Percentiles rank a stretch among this genome's conserved stretches.
phyloP scores from a whole-genome alignment of 1,140 invertebrate genomes.

The Neocloeon triangulifer region DNA sequence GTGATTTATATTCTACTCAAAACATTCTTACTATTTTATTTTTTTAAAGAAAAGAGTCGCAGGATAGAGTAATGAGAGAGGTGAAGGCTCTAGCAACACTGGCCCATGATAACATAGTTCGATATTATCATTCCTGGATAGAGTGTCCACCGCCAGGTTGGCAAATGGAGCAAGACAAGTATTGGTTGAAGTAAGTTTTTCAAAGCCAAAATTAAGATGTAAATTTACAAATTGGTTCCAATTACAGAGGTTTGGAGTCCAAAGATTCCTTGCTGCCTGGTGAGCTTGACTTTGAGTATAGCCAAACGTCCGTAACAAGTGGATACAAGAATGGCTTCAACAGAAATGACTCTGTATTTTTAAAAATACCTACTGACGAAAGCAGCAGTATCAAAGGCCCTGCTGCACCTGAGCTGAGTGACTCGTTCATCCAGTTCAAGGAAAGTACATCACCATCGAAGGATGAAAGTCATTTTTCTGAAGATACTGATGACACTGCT shows the following conservation, averaged over 20 bases:
- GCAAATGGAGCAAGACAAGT: slow-evolving; percentile 57
- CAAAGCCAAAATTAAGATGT: background rate
- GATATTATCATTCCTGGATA: slow-evolving; percentile 86
- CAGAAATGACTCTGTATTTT: background rate
- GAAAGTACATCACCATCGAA: too few species aligned
- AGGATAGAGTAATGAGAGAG: slow-evolving; percentile 76
- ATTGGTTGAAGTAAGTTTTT: slow-evolving; percentile 19
- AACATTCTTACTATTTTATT: slow-evolving; percentile 5
- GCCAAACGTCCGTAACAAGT: slow-evolving; percentile 10
- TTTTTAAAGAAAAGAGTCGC: slow-evolving; percentile 37
- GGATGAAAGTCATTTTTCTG: too few species aligned
- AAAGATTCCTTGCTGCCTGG: too few species aligned
- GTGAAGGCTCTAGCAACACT: slow-evolving; percentile 82
- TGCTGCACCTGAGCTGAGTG: too few species aligned
- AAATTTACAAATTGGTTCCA: too few species aligned
- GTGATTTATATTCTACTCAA: slow-evolving; percentile 4
- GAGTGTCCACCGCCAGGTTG: slow-evolving; percentile 72
- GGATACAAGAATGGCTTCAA: background rate
- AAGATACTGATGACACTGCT: too few species aligned
- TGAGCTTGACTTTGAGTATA: too few species aligned
- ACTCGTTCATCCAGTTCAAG: too few species aligned
- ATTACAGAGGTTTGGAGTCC: too few species aligned
- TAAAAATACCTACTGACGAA: too few species aligned
- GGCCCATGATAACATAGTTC: slow-evolving; percentile 84
- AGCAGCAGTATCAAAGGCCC: too few species aligned